phyloP scores from a whole-genome alignment of 2,797 vertebrate genomes.

The Erpetoichthys calabaricus region DNA sequence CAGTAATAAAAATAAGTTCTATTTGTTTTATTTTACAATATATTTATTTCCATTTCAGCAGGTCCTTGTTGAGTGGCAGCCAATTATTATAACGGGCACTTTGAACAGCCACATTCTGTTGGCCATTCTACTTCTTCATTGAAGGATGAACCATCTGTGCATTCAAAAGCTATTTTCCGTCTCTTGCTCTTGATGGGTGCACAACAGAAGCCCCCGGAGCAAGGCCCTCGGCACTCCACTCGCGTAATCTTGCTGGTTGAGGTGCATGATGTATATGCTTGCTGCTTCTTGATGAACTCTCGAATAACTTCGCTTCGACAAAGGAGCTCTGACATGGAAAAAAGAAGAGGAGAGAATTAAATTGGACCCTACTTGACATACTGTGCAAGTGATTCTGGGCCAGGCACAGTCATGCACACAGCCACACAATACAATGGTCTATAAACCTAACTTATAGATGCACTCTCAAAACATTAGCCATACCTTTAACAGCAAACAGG shows the following conservation, averaged over 20 bases:
- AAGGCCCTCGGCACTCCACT: slow-evolving; percentile 70
- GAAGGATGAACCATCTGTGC: slow-evolving; percentile 74
- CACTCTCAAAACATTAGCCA: too few relatives aligned
- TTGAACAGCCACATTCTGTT: slow-evolving; percentile 79
- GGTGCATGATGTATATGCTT: slow-evolving; percentile 62
- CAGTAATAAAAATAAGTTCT: slow-evolving; percentile 99
- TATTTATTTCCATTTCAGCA: slow-evolving; percentile 84
- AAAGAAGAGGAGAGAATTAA: background rate
- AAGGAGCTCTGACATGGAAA: slow-evolving; percentile 47
- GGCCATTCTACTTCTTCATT: slow-evolving; percentile 84
- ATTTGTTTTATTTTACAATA: slow-evolving; percentile 97
- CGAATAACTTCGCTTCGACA: slow-evolving; percentile 77
- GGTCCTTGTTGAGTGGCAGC: slow-evolving; percentile 23
- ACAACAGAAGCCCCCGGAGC: slow-evolving; percentile 69
- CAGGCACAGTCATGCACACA: too few relatives aligned
- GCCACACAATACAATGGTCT: too few relatives aligned
- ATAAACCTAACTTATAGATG: too few relatives aligned
- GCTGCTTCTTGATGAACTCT: slow-evolving; percentile 75
- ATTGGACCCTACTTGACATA: background rate
- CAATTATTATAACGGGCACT: slow-evolving; percentile 61
- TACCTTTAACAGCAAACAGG: too few relatives aligned
- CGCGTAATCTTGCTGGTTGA: slow-evolving; percentile 66
- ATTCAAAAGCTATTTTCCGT: slow-evolving; percentile 84
- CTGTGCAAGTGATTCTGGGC: too few relatives aligned
- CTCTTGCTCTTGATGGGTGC: slow-evolving; percentile 69